Evolutionary conservation across 2,888 invertebrate species (phyloP).

Genomic region (Rhagonycha lutea): DNA sequence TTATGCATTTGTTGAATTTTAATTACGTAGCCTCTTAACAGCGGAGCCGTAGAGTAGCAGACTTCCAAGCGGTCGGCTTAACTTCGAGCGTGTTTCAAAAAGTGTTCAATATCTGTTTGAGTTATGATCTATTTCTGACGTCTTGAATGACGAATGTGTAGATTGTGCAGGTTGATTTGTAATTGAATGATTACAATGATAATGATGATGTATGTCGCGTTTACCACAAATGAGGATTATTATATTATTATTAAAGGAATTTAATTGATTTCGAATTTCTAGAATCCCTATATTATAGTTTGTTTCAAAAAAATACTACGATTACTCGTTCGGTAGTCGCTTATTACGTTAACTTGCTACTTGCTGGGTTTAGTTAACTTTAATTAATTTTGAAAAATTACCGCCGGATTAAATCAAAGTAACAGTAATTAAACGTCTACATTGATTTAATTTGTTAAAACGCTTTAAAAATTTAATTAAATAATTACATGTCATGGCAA

Average conservation of each 20-base stretch:
- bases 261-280: neutral
- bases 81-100: too few species aligned
- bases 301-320: neutral
- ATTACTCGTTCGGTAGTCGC: neutral
- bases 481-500: neutral
- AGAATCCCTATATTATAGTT: neutral
- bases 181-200: too few species aligned
- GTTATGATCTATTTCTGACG: too few species aligned
- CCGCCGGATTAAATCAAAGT: neutral
- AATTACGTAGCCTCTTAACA: too few species aligned
- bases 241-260: too few species aligned
- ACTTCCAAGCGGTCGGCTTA: too few species aligned
- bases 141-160: too few species aligned
- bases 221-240: too few species aligned
- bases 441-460: neutral
- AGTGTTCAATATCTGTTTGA: too few species aligned
- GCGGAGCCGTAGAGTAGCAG: too few species aligned
- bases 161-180: too few species aligned
- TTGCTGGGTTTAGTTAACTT: neutral
- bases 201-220: too few species aligned
- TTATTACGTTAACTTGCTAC: neutral
- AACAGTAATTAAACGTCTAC: neutral
- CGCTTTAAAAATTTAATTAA: neutral
- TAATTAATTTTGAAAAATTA: neutral
- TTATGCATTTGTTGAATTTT: neutral